Conservation (phyloP, 23 tunicate species). For the Trididemnum clinides region DNA sequence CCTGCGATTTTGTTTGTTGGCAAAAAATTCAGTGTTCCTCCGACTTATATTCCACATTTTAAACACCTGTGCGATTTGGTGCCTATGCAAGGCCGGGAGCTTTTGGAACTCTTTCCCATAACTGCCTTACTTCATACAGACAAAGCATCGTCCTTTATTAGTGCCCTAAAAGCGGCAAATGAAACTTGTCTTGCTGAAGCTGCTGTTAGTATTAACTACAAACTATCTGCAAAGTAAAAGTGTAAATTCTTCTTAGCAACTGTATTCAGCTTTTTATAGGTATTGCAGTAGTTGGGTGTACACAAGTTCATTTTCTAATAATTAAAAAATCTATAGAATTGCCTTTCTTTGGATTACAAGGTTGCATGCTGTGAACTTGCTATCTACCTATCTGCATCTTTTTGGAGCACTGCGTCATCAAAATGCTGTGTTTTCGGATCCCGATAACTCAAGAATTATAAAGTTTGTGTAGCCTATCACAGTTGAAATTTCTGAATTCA, state of each 20-base stretch:
- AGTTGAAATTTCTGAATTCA: too few species aligned
- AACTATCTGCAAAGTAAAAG: not conserved
- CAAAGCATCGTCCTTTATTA: not conserved
- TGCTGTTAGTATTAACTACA: not conserved
- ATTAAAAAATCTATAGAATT: too few species aligned
- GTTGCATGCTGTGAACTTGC: too few species aligned
- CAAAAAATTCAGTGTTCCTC: not conserved
- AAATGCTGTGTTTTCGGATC: too few species aligned
- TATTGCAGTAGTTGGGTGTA: too few species aligned
- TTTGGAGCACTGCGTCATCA: too few species aligned
- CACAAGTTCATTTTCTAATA: too few species aligned
- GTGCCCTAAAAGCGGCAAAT: conserved; percentile 20
- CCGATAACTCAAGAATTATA: too few species aligned
- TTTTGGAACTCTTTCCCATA: conserved; percentile 34
- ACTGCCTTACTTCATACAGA: conserved; percentile 31
- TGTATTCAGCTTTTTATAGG: too few species aligned
- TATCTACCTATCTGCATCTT: too few species aligned
- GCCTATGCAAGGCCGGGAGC: not conserved
- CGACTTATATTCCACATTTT: not conserved
- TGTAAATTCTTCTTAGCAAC: not conserved
- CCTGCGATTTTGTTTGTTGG: conserved; percentile 46
- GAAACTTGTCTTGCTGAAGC: conserved; percentile 27
- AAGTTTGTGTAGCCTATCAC: too few species aligned
- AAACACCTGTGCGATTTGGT: not conserved
- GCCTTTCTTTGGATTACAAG: too few species aligned